phyloP scores from a whole-genome alignment of 2,113 vertebrate genomes.

The Hemiscyllium ocellatum region DNA sequence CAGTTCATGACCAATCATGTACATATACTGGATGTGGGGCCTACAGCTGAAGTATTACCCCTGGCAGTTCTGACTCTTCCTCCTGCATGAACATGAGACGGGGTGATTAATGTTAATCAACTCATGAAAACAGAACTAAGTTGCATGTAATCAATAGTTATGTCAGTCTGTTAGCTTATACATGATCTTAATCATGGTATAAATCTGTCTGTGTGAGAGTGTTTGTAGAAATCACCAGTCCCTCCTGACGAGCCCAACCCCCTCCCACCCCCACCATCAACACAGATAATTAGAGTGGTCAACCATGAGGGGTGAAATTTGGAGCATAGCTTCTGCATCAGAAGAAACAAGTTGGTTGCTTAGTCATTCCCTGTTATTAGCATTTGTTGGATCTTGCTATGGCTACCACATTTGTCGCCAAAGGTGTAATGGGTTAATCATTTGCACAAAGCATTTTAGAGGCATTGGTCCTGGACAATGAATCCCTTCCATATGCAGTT shows the following conservation, averaged over 20 bases:
- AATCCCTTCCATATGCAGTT: neutral
- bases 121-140: conserved; percentile 49
- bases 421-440: neutral
- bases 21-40: neutral
- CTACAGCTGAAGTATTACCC: conserved; percentile 43
- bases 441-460: neutral
- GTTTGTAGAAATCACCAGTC: too few species aligned
- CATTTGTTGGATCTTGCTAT: neutral
- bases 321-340: neutral
- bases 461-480: too few species aligned
- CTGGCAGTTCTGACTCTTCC: conserved; percentile 40
- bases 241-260: too few species aligned
- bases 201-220: neutral
- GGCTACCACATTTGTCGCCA: neutral
- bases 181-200: too few species aligned
- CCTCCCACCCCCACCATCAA: too few species aligned
- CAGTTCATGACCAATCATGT: neutral
- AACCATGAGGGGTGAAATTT: neutral
- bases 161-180: neutral
- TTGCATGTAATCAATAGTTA: conserved; percentile 49
- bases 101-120: conserved; percentile 53
- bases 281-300: neutral
- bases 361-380: neutral
- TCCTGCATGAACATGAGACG: conserved; percentile 45
- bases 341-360: neutral